Base-by-base conservation (phyloP, 2,797 vertebrate species). In the Tenualosa ilisha region DNA sequence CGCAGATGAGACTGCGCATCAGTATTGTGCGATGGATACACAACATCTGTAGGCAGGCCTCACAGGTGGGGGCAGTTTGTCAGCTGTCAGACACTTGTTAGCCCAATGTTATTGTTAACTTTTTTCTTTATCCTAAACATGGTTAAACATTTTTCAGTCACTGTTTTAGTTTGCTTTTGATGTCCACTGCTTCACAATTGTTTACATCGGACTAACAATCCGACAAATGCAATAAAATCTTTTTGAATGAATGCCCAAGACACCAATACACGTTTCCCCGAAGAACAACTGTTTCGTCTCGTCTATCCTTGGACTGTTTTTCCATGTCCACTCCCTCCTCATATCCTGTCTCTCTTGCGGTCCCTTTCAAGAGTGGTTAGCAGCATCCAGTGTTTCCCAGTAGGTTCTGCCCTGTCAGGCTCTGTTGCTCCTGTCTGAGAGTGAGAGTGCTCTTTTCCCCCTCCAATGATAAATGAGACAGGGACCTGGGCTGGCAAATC, bases 351-450 rank as follows among this genome's bases (percentile, higher is more conserved):
- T 90, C 81, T 37, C 63, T 24, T 15, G 13, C 24, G 15, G 24
- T 72, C 12, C 46, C n/a, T 89, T 89, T 88, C 88, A 84, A 86
- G 81, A 51, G 87, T 72, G 91, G 86, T 87, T 90, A 88, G 89
- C 88, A 88, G 50, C 50, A 9, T 51, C 50, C 50, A 51, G 11
- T 51, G 50, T 51, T 51, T 51, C 50, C 50, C 50, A 51, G 50
- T 51, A 51, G 50, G 50, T 5, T 31, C 50, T 51, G 50, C 50
- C 50, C 50, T 51, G 50, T 51, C 50, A 51, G 50, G 50, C 50
- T 7, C 3, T 12, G 90, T 87, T 94, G 91, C 90, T 93, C 89
- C 93, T 83, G 88, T 92, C 88, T 85, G 88, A 84, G 81, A 88
- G 89, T 65, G 86, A 84, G 81, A 88, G 89, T 65, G 86, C 85